phyloP scores from a whole-genome alignment of 2,888 invertebrate species.

The Digitonthophagus gazella region DNA sequence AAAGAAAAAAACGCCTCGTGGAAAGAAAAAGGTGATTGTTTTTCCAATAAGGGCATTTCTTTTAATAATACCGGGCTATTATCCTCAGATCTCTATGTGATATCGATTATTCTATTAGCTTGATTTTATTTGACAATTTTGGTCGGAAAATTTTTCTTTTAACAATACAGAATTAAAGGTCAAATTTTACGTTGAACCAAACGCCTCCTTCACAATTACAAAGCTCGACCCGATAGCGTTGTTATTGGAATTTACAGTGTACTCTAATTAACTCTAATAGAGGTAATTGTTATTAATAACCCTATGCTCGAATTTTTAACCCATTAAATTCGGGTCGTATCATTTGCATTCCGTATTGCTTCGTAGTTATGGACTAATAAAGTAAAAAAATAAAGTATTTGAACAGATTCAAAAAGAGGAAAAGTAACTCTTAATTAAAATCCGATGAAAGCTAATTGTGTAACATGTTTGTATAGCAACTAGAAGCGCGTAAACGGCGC shows the following conservation, averaged over 20 bases:
- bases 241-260: slow-evolving; percentile 21
- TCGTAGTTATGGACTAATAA: slow-evolving; percentile 12
- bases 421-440: not conserved
- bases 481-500: slow-evolving; percentile 11
- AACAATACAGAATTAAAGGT: not conserved
- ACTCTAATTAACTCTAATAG: slow-evolving; percentile 16
- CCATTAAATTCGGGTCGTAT: slow-evolving; percentile 9
- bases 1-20: not conserved
- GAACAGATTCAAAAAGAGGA: not conserved
- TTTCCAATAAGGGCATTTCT: slow-evolving; percentile 32
- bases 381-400: not conserved
- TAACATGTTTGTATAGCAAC: not conserved
- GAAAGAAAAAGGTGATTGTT: slow-evolving; percentile 31
- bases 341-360: slow-evolving; percentile 8
- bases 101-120: slow-evolving; percentile 36
- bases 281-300: slow-evolving; percentile 17
- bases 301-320: slow-evolving; percentile 10
- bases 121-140: not conserved
- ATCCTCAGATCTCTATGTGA: slow-evolving; percentile 34
- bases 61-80: slow-evolving; percentile 33
- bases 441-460: not conserved
- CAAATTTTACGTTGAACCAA: no score
- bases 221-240: slow-evolving; percentile 13
- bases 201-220: slow-evolving; percentile 2
- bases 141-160: not conserved